These are phyloP conservation scores for Hydrophis major DNA, from an alignment of 2,797 vertebrate genomes.

Conservation along the genomic window DNA sequence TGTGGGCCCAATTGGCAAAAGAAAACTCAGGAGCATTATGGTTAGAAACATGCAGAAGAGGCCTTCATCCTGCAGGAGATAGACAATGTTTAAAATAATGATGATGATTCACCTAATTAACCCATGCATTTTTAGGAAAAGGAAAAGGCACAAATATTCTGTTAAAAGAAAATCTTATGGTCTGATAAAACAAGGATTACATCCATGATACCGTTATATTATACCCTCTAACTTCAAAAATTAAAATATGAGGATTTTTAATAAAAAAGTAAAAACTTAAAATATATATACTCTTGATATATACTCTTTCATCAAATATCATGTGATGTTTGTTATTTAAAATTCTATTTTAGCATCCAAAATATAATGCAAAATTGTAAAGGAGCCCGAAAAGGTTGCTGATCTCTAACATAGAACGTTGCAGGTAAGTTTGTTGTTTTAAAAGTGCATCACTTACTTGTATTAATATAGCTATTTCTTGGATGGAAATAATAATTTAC, in stretches of 20 bases:
- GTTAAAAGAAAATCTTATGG: neutral
- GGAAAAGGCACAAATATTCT: neutral
- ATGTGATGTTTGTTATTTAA: neutral
- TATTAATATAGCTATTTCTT: neutral
- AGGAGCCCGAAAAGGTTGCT: neutral
- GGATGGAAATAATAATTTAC: too few relatives aligned
- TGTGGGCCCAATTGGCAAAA: too few relatives aligned
- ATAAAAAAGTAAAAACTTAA: neutral
- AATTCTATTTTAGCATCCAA: neutral
- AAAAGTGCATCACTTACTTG: neutral
- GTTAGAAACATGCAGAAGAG: too few relatives aligned
- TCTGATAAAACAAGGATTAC: neutral
- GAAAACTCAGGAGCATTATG: too few relatives aligned
- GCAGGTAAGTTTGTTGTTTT: neutral
- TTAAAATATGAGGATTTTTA: neutral
- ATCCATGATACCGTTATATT: neutral
- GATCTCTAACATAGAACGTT: neutral
- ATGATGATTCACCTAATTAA: neutral
- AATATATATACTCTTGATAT: neutral
- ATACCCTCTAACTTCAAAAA: neutral
- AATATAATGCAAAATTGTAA: neutral
- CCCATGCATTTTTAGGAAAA: neutral
- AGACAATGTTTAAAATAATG: too few relatives aligned
- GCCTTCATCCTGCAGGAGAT: too few relatives aligned
- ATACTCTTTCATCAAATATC: neutral